Percentiles rank a stretch among this genome's conserved stretches.
phyloP scores from a whole-genome alignment of 2,797 vertebrate genomes.

The Galagoides demidoff region DNA sequence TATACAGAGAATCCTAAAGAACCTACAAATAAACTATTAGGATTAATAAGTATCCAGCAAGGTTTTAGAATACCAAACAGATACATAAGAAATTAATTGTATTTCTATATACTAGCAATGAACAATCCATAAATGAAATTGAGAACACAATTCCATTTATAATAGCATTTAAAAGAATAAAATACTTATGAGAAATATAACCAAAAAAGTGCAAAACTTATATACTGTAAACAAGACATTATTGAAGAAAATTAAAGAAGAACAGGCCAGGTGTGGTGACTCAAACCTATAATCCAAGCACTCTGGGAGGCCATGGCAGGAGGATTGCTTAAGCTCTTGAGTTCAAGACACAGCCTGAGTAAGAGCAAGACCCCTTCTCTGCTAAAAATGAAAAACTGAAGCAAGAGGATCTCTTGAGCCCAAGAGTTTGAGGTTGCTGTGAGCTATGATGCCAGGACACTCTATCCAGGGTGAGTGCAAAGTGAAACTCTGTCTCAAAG shows the following conservation, averaged over 20 bases:
- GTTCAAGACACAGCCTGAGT: too few species aligned
- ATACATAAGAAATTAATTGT: not conserved
- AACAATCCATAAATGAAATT: not conserved
- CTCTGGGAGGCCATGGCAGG: too few species aligned
- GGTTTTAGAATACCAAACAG: not conserved
- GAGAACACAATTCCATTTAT: not conserved
- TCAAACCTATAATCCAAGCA: too few species aligned
- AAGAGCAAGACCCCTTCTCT: too few species aligned
- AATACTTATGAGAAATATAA: constrained; percentile 34
- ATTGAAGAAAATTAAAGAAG: not conserved
- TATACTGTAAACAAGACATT: not conserved
- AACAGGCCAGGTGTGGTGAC: too few species aligned
- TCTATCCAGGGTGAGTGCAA: too few species aligned
- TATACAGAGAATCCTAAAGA: not conserved
- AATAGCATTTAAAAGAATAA: not conserved
- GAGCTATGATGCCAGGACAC: too few species aligned
- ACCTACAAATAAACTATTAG: not conserved
- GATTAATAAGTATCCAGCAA: not conserved
- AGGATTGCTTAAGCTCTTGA: too few species aligned
- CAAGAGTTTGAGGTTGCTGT: too few species aligned
- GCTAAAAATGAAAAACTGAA: too few species aligned
- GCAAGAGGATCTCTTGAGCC: too few species aligned
- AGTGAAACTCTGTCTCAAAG: too few species aligned
- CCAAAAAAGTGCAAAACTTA: not conserved
- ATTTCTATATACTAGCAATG: not conserved